phyloP scores from a whole-genome alignment of 2,113 vertebrate species.

The Excalfactoria chinensis region DNA sequence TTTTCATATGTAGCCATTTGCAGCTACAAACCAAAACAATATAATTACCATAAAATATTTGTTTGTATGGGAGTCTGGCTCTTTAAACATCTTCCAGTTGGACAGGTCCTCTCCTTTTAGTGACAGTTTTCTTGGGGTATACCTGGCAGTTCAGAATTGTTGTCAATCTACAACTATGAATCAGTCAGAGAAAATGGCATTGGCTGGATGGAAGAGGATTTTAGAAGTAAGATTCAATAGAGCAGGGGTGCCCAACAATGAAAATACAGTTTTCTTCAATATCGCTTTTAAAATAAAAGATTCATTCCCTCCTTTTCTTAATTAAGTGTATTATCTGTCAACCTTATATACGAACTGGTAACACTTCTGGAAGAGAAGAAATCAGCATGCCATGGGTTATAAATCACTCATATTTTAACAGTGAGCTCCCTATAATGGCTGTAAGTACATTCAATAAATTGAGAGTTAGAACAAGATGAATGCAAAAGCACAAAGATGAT shows the following conservation, averaged over 20 bases:
- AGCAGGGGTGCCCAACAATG: not conserved
- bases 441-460: not conserved
- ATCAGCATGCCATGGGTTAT: not conserved
- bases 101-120: not conserved
- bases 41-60: not conserved
- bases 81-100: not conserved
- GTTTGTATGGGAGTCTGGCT: not conserved
- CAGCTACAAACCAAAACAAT: conserved; percentile 6
- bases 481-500: not conserved
- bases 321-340: not conserved
- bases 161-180: not conserved
- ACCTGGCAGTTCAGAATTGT: not conserved
- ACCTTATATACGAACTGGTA: not conserved
- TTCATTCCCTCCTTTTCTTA: not conserved
- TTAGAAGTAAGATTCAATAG: not conserved
- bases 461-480: not conserved
- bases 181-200: not conserved
- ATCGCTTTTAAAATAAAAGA: not conserved
- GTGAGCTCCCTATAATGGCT: not conserved
- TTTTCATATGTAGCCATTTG: not conserved
- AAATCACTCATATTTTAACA: not conserved
- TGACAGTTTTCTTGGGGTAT: not conserved
- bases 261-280: not conserved
- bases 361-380: not conserved
- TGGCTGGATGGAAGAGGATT: not conserved